Conservation (phyloP, 2,797 vertebrate species). For the Remorina albescens region DNA sequence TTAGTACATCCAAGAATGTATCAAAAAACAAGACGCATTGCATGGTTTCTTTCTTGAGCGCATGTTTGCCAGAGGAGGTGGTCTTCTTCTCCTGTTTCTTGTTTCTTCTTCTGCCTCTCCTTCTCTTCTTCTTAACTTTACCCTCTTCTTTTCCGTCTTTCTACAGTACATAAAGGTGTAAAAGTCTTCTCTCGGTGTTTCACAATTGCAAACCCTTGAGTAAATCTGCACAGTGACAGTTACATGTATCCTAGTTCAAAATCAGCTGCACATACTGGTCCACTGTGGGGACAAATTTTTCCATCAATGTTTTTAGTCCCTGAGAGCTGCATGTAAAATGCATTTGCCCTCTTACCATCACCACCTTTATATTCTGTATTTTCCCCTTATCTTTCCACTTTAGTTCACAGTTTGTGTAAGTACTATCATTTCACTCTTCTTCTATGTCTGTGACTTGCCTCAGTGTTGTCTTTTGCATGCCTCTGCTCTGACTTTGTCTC, state of each 20-base stretch:
- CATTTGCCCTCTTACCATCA: conserved; percentile 55
- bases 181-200: conserved; percentile 31
- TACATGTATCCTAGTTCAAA: conserved; percentile 40
- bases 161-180: conserved; percentile 88
- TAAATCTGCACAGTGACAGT: conserved; percentile 58
- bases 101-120: conserved; percentile 36
- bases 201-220: conserved; percentile 22
- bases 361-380: conserved; percentile 84
- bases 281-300: conserved; percentile 35
- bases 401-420: conserved; percentile 87
- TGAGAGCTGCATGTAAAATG: conserved; percentile 57
- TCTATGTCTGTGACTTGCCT: conserved; percentile 63
- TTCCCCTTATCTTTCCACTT: conserved; percentile 75
- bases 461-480: conserved; percentile 54
- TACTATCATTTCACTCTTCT: conserved; percentile 76
- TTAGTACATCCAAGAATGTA: conserved; percentile 42
- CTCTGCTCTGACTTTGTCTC: conserved; percentile 66
- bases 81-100: conserved; percentile 52
- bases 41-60: conserved; percentile 77
- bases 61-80: conserved; percentile 76
- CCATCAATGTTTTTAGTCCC: conserved; percentile 18
- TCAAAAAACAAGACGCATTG: conserved; percentile 58
- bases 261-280: conserved; percentile 33
- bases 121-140: no score
- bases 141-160: conserved; percentile 60